A percentile compares a stretch with the other conserved stretches of the same genome.
phyloP scores from a whole-genome alignment of 1,140 invertebrate species.

The Pseudomyrmex concolor region DNA sequence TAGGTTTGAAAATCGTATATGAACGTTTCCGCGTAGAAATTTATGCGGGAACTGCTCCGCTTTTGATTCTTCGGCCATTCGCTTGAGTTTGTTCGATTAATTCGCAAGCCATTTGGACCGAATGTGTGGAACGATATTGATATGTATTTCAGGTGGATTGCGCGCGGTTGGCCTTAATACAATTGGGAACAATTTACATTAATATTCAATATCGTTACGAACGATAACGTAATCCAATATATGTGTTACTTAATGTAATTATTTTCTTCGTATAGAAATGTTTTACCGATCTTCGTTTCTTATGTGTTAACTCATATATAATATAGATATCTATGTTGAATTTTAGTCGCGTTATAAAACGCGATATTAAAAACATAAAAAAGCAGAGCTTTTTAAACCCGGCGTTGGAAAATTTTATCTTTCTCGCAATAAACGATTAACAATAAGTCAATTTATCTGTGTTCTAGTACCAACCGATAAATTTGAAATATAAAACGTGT shows the following conservation, averaged over 20 bases:
- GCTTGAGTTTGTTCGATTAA: neutral
- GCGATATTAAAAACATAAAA: constrained; percentile 2
- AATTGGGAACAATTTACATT: no score
- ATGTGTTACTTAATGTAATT: no score
- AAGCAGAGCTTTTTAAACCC: neutral
- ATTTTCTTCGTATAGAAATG: no score
- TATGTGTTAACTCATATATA: neutral
- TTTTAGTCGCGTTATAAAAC: no score
- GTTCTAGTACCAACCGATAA: neutral
- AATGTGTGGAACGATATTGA: neutral
- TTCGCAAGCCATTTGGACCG: neutral
- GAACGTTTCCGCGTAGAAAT: constrained; percentile 32
- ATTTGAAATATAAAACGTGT: constrained; percentile 9
- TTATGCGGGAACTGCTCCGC: constrained; percentile 52
- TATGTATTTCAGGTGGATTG: neutral
- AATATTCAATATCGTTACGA: no score
- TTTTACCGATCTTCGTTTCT: no score
- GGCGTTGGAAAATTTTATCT: neutral
- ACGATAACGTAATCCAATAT: no score
- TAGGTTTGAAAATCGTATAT: constrained; percentile 62
- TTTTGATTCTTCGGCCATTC: constrained; percentile 16
- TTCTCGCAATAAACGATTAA: neutral
- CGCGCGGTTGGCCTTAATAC: no score
- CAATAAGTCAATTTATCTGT: constrained; percentile 25
- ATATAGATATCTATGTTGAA: neutral